A percentile compares a stretch with the other conserved stretches of the same genome.
These are phyloP conservation scores for Seladonia tumulorum DNA, from an alignment of 2,888 invertebrate genomes.

Conservation along the genomic window DNA sequence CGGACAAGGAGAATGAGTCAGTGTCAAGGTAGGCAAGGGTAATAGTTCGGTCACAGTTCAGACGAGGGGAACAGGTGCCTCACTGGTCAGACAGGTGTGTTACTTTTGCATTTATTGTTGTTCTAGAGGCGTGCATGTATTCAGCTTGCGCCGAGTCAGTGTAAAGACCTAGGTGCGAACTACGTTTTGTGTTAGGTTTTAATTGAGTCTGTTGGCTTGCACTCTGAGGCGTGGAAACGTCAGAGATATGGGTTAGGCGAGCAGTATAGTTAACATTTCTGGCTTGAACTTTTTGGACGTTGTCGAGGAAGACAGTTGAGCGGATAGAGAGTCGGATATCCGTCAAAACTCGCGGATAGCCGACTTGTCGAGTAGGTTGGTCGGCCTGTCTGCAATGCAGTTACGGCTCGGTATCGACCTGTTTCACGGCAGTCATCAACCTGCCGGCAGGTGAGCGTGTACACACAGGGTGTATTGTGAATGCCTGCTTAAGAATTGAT, in stretches of 20 bases:
- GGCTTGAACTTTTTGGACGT: not conserved
- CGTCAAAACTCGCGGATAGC: constrained; percentile 38
- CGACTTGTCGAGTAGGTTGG: constrained; percentile 68
- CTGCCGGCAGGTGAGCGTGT: constrained; percentile 74
- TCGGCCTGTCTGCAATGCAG: constrained; percentile 79
- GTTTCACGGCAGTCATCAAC: constrained; percentile 78
- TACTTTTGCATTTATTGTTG: fast-evolving
- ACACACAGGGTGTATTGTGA: constrained; percentile 56
- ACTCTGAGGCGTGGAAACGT: not conserved
- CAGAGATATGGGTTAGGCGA: not conserved
- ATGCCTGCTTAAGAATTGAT: constrained; percentile 62
- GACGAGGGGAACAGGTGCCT: not conserved
- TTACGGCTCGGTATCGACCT: constrained; percentile 79
- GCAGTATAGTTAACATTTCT: not conserved
- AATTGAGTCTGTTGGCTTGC: not conserved
- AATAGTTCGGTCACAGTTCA: not conserved
- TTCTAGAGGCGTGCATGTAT: not conserved
- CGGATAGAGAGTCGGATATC: constrained; percentile 19
- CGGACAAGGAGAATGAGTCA: not conserved
- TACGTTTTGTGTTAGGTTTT: not conserved
- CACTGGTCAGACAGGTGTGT: not conserved
- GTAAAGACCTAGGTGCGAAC: not conserved
- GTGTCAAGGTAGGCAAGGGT: not conserved
- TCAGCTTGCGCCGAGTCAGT: not conserved
- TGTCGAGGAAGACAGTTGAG: not conserved